Base-by-base conservation (phyloP, 2,113 vertebrate genomes). In the Geothlypis trichas region DNA sequence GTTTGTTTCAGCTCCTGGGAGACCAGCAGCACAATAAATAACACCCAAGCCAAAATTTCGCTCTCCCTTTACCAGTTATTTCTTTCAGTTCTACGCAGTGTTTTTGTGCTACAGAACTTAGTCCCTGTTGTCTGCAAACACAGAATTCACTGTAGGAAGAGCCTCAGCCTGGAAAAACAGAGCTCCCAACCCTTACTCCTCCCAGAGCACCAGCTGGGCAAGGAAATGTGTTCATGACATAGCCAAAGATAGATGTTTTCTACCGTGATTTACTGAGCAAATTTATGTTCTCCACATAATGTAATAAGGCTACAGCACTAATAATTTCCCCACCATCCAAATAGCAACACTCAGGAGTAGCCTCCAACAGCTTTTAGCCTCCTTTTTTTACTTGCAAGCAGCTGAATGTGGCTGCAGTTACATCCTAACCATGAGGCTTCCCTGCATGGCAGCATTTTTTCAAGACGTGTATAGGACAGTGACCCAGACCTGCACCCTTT, bases 381-480 rank as follows among this genome's bases (percentile, higher is more conserved):
- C 82, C 72, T 91, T 91, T 91, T 72, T 69, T 27, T 17, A 76
- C 73, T 89, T 87, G 37, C 72, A 90, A 75, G 72, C 71, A 93
- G 33, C 10, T 42, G 72, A 68, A 84, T 47, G 46, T 76, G 58
- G 47, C 54, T 90, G 51, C 24, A 62, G 28, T 57, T 77, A 27
- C 58, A 74, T 58, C 26, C 44, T 31, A 57, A 65, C 59, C 47
- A 63, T 7, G 49, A 72, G 42, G 31, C 12, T 93, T 83, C 71
- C 75, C 33, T 91, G 67, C 61, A 19, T 13, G 66, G 68, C 62
- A 79, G 11, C 30, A 46, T 47, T 79, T 91, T 76, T 88, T 63
- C 67, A 91, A 61, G 67, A 65, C 0, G 2, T 20, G 35, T 9
- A 19, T 15, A 27, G 21, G 73, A 72, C 62, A 87, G 52, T 16